These are phyloP conservation scores for Drosophila sucinea DNA, from an alignment of 1,140 invertebrate genomes.

Conservation along the genomic window DNA sequence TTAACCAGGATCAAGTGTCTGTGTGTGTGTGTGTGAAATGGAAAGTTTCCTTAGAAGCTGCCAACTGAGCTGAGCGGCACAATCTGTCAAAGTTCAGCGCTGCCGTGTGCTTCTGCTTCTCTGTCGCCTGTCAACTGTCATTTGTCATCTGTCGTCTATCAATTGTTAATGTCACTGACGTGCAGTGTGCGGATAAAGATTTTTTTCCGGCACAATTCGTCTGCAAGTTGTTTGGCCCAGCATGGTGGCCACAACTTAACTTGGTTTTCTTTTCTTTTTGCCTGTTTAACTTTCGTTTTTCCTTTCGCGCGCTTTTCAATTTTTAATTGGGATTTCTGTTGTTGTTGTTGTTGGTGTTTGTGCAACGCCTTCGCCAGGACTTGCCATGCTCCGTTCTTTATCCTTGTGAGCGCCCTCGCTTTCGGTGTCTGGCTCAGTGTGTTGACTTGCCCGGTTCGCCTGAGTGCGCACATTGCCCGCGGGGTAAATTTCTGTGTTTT, in stretches of 20 bases:
- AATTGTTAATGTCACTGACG: conserved; percentile 77
- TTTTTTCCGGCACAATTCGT: neutral
- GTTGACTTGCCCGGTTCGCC: conserved; percentile 49
- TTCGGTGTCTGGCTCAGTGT: conserved; percentile 34
- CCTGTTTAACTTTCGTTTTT: conserved; percentile 71
- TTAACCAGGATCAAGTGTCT: conserved; percentile 37
- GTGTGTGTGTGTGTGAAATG: conserved; percentile 51
- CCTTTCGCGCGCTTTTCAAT: conserved; percentile 68
- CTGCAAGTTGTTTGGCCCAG: conserved; percentile 21
- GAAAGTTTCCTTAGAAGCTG: conserved; percentile 58
- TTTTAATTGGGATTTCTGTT: conserved; percentile 76
- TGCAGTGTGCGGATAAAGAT: conserved; percentile 46
- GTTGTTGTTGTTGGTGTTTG: conserved; percentile 36
- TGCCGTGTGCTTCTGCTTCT: conserved; percentile 21
- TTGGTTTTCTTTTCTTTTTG: conserved; percentile 54
- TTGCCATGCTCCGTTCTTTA: conserved; percentile 21
- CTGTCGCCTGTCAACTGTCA: conserved; percentile 1
- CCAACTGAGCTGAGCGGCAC: conserved; percentile 65
- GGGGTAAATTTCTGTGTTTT: conserved; percentile 40
- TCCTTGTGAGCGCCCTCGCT: conserved; percentile 24
- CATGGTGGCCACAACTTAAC: conserved; percentile 45
- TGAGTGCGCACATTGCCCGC: conserved; percentile 48
- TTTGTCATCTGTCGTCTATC: conserved; percentile 60
- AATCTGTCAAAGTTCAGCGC: conserved; percentile 64
- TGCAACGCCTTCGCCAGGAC: conserved; percentile 55